Base-by-base conservation (phyloP, 2,888 invertebrate genomes). In the Epirrhoe tristata region DNA sequence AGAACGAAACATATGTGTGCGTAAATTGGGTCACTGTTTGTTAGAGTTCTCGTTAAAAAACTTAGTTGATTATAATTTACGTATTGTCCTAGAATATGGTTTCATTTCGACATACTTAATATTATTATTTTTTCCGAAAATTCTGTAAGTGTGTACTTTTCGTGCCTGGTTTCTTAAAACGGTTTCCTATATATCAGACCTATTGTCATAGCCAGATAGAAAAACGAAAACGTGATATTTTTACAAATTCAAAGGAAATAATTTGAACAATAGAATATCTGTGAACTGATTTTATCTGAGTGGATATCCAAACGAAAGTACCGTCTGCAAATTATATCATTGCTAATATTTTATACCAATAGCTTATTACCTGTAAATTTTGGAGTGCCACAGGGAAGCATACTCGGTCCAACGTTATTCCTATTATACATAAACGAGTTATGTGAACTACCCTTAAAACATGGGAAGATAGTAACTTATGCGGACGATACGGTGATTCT, bases 141-240 rank as follows among this genome's bases (percentile, higher is more conserved):
- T 6, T 48, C 6, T 48, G 7, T 48, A 5, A 32, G 17, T 56
- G 34, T 34, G 14, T 32, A 24, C 56, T 34, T 46, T 12, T 58
- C 51, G 10, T 17, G 24, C 6, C n/a, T 46, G 46, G 39, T 52
- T 16, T 58, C 10, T 63, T 5, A 5, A 52, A 63, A 59, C 52
- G 43, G 55, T 58, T 34, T 55, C 36, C 32, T 66, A 72, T 58
- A 60, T 65, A 74, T 69, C 66, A 64, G 16, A 16, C 48, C 58
- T 54, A 39, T 52, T 57, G 51, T 63, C 52, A 51, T 51, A 58
- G 24, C 8, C 58, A 36, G 24, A 59, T 52, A 59, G 58, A 59
- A 59, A 43, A 59, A 59, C 46, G 58, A 65, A 59, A 69, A 72
- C 74, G 74, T 74, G 74, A 71, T 70, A 66, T 71, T 74, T 71